phyloP scores from a whole-genome alignment of 2,888 invertebrate genomes.

The Acleris cristana region DNA sequence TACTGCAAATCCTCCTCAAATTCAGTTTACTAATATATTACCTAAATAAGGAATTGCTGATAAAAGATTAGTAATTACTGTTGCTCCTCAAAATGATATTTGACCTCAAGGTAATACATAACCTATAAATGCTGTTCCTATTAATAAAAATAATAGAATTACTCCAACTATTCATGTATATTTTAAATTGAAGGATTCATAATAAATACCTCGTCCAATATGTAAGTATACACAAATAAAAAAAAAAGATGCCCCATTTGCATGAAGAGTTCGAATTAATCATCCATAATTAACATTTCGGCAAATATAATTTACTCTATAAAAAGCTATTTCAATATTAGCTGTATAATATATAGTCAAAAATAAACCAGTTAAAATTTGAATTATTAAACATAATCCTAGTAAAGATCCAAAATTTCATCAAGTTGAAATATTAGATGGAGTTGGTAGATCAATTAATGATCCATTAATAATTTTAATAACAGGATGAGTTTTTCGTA shows the following conservation, averaged over 20 bases:
- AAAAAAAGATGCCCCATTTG: conserved; percentile 89
- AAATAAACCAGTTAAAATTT: conserved; percentile 88
- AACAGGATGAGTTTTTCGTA: conserved; percentile 75
- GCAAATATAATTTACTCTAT: conserved; percentile 87
- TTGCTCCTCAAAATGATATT: conserved; percentile 92
- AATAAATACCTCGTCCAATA: conserved; percentile 85
- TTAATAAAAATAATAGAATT: conserved; percentile 86
- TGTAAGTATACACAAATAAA: conserved; percentile 88
- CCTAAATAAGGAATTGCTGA: conserved; percentile 89
- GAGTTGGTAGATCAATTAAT: conserved; percentile 84
- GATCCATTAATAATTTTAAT: conserved; percentile 85
- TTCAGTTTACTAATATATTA: conserved; percentile 85
- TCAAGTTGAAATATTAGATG: conserved; percentile 84
- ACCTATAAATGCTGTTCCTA: conserved; percentile 90
- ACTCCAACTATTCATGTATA: conserved; percentile 87
- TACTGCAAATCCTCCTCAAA: conserved; percentile 91
- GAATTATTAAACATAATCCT: conserved; percentile 85
- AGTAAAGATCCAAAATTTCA: conserved; percentile 89
- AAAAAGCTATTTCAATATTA: conserved; percentile 86
- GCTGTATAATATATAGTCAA: conserved; percentile 88
- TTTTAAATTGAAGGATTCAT: conserved; percentile 77
- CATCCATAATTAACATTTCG: conserved; percentile 89
- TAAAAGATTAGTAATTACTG: conserved; percentile 90
- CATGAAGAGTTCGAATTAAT: conserved; percentile 86
- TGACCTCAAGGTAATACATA: conserved; percentile 91